Evolutionary conservation across 2,797 vertebrate genomes (phyloP).

Genomic region (Salarias fasciatus): DNA sequence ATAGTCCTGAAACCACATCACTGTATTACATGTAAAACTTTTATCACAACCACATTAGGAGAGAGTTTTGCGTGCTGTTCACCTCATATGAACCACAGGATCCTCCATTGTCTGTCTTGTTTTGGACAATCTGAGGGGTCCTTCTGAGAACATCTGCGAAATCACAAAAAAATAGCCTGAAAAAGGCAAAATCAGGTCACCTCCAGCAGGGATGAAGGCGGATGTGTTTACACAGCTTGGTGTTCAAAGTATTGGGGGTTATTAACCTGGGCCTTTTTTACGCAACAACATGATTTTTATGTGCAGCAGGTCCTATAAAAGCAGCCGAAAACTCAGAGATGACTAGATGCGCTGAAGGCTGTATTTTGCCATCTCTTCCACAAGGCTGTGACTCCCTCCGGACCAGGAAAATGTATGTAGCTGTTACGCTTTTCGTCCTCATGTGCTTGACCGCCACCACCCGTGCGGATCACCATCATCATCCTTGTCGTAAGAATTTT

Average conservation of each 20-base stretch:
- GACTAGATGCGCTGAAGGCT: slow-evolving; percentile 39
- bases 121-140: too few relatives aligned
- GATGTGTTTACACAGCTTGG: slow-evolving; percentile 68
- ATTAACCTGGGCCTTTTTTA: slow-evolving; percentile 25
- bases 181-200: slow-evolving; percentile 25
- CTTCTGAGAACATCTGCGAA: slow-evolving; percentile 22
- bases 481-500: slow-evolving; percentile 80
- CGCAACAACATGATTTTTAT: slow-evolving; percentile 15
- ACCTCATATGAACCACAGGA: too few relatives aligned
- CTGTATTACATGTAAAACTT: background rate
- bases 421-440: slow-evolving; percentile 51
- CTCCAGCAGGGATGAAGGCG: slow-evolving; percentile 29
- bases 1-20: background rate
- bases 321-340: slow-evolving; percentile 16
- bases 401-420: slow-evolving; percentile 66
- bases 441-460: slow-evolving; percentile 70
- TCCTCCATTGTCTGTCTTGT: too few relatives aligned
- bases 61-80: too few relatives aligned
- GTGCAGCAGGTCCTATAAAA: slow-evolving; percentile 69
- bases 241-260: slow-evolving; percentile 35
- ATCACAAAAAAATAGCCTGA: slow-evolving; percentile 27
- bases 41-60: background rate
- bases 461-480: slow-evolving; percentile 73
- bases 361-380: slow-evolving; percentile 49
- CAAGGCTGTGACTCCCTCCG: slow-evolving; percentile 30